phyloP scores from a whole-genome alignment of 2,888 invertebrate species.

The Spisula solida region DNA sequence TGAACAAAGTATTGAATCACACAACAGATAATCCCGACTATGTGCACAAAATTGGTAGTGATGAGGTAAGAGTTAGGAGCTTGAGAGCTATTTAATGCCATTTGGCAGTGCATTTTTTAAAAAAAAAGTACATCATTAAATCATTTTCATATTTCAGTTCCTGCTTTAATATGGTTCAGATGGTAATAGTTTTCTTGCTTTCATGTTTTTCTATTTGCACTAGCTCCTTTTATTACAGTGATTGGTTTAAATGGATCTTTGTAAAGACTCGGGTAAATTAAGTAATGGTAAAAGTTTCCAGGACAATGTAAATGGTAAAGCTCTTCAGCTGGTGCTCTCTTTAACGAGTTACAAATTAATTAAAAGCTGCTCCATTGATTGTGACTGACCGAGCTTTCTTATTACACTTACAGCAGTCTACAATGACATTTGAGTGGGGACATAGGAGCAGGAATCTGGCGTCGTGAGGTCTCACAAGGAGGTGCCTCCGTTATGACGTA shows the following conservation, averaged over 20 bases:
- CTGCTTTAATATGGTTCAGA: conserved; percentile 43
- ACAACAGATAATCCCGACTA: conserved; percentile 64
- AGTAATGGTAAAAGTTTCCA: conserved; percentile 37
- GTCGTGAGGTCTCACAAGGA: conserved; percentile 80
- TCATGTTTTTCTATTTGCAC: conserved; percentile 45
- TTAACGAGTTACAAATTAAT: conserved; percentile 45
- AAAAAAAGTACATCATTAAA: conserved; percentile 19
- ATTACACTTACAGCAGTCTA: conserved; percentile 84
- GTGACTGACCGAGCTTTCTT: conserved; percentile 83
- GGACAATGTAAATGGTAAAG: conserved; percentile 51
- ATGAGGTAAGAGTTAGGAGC: conserved; percentile 92
- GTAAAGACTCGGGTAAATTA: conserved; percentile 32
- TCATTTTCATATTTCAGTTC: conserved; percentile 45
- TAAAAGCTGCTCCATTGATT: conserved; percentile 63
- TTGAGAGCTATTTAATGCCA: background rate
- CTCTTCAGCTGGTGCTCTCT: conserved; percentile 61
- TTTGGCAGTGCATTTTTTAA: background rate
- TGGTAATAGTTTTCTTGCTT: conserved; percentile 8
- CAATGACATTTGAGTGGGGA: conserved; percentile 80
- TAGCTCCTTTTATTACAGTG: conserved; percentile 52
- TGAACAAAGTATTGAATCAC: conserved; percentile 90
- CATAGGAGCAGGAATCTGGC: conserved; percentile 81
- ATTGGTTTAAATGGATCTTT: conserved; percentile 38
- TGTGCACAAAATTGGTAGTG: conserved; percentile 90
- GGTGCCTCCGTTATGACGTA: conserved; percentile 90